Conservation (phyloP, 1,140 invertebrate genomes). For the Gyrodactylus bullatarudis region DNA sequence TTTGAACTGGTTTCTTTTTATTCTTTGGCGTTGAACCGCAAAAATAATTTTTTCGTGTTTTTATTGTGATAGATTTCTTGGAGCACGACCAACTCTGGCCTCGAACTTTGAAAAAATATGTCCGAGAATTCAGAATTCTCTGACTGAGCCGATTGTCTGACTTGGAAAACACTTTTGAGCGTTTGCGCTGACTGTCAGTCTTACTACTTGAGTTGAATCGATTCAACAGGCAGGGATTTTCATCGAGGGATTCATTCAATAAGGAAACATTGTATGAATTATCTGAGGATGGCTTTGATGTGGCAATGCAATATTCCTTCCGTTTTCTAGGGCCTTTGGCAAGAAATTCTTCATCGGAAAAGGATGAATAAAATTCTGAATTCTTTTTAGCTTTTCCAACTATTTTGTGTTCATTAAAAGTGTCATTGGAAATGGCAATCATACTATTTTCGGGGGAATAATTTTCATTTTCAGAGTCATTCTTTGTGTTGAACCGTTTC, state of each 20-base stretch:
- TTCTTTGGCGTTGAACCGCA: background rate
- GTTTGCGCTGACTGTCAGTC: background rate
- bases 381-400: background rate
- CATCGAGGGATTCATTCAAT: background rate
- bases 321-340: too few relatives aligned
- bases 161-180: background rate
- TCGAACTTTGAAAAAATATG: background rate
- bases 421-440: background rate
- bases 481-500: background rate
- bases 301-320: too few relatives aligned
- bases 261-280: background rate
- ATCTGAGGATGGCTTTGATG: background rate
- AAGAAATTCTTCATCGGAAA: too few relatives aligned
- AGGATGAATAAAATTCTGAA: too few relatives aligned
- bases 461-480: background rate
- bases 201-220: background rate
- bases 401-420: background rate
- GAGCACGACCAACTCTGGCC: background rate
- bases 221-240: background rate
- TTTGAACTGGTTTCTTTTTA: background rate
- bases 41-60: background rate
- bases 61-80: background rate
- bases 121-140: too few relatives aligned
- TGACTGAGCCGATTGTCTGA: too few relatives aligned
- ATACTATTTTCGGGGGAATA: background rate